Conservation (phyloP, 2,113 vertebrate species). For the Hippolais icterina region DNA sequence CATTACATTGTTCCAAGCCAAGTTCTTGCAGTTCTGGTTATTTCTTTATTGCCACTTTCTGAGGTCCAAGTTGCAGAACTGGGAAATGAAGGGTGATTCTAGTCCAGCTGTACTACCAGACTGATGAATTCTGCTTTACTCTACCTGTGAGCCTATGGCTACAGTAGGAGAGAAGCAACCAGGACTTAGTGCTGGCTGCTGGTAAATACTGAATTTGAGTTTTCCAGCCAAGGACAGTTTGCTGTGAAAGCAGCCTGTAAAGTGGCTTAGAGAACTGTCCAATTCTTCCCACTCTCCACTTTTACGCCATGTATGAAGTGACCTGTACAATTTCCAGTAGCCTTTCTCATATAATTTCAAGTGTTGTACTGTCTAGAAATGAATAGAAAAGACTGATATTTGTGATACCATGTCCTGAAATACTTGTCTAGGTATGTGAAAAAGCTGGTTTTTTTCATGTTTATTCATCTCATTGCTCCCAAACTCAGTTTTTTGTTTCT, state of each 20-base stretch:
- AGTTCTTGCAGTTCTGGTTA: neutral
- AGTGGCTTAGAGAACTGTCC: neutral
- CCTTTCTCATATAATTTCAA: neutral
- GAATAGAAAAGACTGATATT: neutral
- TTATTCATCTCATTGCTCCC: neutral
- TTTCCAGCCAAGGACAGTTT: neutral
- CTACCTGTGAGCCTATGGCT: neutral
- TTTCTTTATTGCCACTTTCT: neutral
- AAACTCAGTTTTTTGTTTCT: neutral
- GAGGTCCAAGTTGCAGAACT: neutral
- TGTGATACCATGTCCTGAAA: neutral
- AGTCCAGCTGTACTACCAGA: neutral
- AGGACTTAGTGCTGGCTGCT: neutral
- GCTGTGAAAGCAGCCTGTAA: neutral
- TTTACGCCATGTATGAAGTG: neutral
- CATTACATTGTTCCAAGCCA: neutral
- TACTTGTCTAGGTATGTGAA: neutral
- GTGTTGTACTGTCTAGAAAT: neutral
- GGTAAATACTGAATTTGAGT: neutral
- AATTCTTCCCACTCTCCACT: neutral
- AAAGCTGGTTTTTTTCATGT: neutral
- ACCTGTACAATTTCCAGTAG: neutral
- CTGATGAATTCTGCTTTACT: neutral
- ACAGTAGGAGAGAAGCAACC: neutral
- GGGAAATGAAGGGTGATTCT: neutral